Base-by-base conservation (phyloP, 2,797 vertebrate genomes). In the Chaenodraco wilsoni region DNA sequence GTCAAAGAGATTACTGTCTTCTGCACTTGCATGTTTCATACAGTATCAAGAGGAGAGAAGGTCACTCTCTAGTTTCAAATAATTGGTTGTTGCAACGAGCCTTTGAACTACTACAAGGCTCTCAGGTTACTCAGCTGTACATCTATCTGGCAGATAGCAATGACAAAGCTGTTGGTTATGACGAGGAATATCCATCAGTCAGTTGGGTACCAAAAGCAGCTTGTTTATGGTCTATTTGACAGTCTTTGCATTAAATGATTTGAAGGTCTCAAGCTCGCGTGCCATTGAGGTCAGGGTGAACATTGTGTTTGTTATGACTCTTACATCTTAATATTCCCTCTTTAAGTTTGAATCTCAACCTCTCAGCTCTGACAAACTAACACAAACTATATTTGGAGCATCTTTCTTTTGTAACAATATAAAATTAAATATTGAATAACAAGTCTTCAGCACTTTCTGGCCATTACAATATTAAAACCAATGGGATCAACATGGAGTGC, bases 231-330 rank as follows among this genome's bases (percentile, higher is more conserved):
- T 76, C 69, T 72, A 72, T 81, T 83, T 64, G 31, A 82, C 86
- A 84, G 52, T 55, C 41, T 83, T 87, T 91, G 79, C 86, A 74
- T 87, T 75, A 72, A 63, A 90, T 87, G 89, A 88, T 62, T 59
- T 52, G 11, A 72, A 72, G 68, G 58, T 76, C 80, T 78, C 27
- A 27, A 27, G 27, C 27, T 27, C 27, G 4, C 60, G 72, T 79
- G 80, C 73, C 61, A 41, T 44, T 54, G 70, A 82, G 10, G 76
- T 72, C 72, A 80, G 78, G n/a, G 55, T 69, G 59, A 77, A 58
- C 54, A 37, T 78, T 69, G 61, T 21, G 27, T 55, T 80, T 62
- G 9, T 57, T 48, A 19, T 1, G 2, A 40, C 43, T 16, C 21
- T 14, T 21, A 17, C 45, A 48, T 62, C 54, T 43, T 21, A 65